These are phyloP conservation scores for Ommatoiulus sabulosus DNA, from an alignment of 2,888 invertebrate species.

Conservation along the genomic window DNA sequence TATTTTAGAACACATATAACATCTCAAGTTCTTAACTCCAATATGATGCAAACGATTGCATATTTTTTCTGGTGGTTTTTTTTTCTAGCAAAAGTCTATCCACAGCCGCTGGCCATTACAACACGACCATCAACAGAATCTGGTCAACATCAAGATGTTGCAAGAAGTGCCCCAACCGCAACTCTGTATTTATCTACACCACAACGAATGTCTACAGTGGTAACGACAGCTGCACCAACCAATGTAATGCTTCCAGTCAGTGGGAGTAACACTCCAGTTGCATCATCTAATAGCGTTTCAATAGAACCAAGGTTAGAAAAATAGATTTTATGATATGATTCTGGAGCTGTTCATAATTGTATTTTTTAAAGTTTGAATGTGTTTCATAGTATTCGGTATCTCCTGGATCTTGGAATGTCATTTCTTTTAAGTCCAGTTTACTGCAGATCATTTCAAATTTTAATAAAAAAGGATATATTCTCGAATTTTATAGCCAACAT, in stretches of 20 bases:
- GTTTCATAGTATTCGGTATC: no score
- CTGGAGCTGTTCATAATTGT: no score
- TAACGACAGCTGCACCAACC: slow-evolving; percentile 61
- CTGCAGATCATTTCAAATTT: no score
- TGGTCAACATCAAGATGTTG: slow-evolving; percentile 41
- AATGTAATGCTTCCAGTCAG: slow-evolving; percentile 59
- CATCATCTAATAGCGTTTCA: slow-evolving; percentile 42
- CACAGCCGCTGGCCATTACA: slow-evolving; percentile 58
- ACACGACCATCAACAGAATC: slow-evolving; percentile 52
- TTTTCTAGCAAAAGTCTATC: slow-evolving; percentile 59
- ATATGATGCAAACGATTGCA: not conserved
- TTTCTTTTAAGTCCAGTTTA: no score
- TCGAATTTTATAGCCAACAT: no score
- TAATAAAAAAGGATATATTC: no score
- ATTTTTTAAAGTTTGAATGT: no score
- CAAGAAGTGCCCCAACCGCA: slow-evolving; percentile 47
- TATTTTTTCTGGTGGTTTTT: not conserved
- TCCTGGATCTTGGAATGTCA: no score
- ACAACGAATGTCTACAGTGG: slow-evolving; percentile 65
- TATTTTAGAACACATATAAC: no score
- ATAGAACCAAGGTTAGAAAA: slow-evolving; percentile 51
- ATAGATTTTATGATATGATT: not conserved
- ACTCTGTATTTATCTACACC: slow-evolving; percentile 56
- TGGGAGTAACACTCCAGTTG: slow-evolving; percentile 58
- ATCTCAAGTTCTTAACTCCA: no score